These are phyloP conservation scores for Columba guinea DNA, from an alignment of 2,797 vertebrate species.

Conservation along the genomic window DNA sequence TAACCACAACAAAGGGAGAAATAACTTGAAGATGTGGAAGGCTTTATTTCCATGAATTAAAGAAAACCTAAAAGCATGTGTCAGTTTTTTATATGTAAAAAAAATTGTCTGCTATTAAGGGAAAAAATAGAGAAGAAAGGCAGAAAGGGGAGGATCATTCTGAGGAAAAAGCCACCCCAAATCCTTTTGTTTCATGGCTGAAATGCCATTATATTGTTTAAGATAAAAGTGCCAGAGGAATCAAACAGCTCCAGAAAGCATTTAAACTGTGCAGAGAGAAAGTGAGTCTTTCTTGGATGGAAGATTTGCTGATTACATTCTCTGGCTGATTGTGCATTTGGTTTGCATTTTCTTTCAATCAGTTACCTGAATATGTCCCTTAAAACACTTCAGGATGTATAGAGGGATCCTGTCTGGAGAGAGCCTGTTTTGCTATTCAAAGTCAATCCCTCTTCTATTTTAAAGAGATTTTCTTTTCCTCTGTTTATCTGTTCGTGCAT, in stretches of 20 bases:
- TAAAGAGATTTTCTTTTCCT: neutral
- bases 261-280: neutral
- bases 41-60: neutral
- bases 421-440: neutral
- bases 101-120: neutral
- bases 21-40: neutral
- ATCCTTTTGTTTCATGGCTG: neutral
- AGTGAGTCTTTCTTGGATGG: neutral
- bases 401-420: neutral
- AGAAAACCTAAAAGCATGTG: neutral
- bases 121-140: neutral
- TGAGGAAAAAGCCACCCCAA: neutral
- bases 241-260: neutral
- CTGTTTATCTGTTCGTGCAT: neutral
- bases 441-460: neutral
- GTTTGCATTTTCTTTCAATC: constrained; percentile 3
- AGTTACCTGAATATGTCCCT: neutral
- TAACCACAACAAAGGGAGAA: neutral
- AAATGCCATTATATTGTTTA: neutral
- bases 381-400: neutral
- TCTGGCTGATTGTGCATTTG: neutral
- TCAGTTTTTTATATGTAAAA: neutral
- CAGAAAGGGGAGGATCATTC: neutral
- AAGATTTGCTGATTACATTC: neutral
- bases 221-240: neutral